A percentile compares a stretch with the other conserved stretches of the same genome.
phyloP scores from a whole-genome alignment of 1,140 invertebrate species.

The Papilio machaon region DNA sequence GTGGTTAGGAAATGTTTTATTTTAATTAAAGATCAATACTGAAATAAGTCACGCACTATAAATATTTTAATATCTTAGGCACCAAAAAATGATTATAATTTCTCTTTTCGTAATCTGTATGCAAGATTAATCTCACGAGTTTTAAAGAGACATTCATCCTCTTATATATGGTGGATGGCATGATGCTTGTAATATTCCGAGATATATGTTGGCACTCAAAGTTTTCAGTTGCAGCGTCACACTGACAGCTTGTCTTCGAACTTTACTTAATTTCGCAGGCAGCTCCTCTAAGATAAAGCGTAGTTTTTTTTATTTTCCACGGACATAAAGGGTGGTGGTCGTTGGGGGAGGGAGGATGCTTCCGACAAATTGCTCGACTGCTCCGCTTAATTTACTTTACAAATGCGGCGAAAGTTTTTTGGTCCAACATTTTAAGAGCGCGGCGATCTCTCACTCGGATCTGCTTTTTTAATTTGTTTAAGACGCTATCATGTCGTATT shows the following conservation, averaged over 20 bases:
- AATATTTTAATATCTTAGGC: not conserved
- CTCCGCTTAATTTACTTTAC: conserved; percentile 74
- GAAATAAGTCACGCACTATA: not conserved
- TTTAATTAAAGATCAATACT: not conserved
- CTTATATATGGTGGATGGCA: not conserved
- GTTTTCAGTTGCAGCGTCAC: conserved; percentile 50
- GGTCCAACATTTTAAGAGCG: conserved; percentile 54
- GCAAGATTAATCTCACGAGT: not conserved
- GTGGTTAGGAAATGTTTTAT: not conserved
- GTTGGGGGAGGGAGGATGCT: conserved; percentile 61
- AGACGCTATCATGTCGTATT: conserved; percentile 37
- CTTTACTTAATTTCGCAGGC: conserved; percentile 65
- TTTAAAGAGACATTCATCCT: not conserved
- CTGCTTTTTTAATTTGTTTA: conserved; percentile 22
- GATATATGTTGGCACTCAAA: conserved; percentile 40
- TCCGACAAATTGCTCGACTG: conserved; percentile 69
- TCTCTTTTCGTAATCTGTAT: not conserved
- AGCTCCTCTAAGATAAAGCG: conserved; percentile 53
- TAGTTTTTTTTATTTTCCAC: conserved; percentile 67
- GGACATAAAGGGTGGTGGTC: conserved; percentile 61
- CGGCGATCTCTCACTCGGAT: conserved; percentile 43
- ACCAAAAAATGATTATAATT: not conserved
- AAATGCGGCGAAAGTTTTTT: conserved; percentile 65
- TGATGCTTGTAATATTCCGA: not conserved
- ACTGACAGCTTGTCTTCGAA: conserved; percentile 67